Conservation (phyloP, 2,113 vertebrate species). For the Aptenodytes patagonicus region DNA sequence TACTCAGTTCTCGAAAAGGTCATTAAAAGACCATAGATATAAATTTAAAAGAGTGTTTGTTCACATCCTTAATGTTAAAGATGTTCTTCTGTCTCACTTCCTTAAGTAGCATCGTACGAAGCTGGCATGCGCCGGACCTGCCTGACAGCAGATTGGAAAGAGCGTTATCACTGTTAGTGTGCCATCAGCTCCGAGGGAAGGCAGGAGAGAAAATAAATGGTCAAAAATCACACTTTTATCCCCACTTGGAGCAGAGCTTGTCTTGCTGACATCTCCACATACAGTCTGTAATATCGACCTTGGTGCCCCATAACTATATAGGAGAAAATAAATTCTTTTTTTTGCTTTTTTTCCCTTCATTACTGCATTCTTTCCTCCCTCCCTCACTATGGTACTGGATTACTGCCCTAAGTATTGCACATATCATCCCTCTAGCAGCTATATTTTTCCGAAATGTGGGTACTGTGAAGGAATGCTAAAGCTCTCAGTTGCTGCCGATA, state of each 20-base stretch:
- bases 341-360: neutral
- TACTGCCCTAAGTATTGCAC: neutral
- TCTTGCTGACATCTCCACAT: neutral
- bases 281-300: neutral
- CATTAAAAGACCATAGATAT: constrained; percentile 58
- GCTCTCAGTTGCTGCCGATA: neutral
- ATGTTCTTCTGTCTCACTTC: constrained; percentile 22
- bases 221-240: neutral
- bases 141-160: neutral
- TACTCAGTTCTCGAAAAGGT: constrained; percentile 50
- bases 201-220: neutral
- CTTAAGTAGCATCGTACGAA: neutral
- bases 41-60: constrained; percentile 47
- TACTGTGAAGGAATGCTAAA: neutral
- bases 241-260: neutral
- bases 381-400: neutral
- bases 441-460: neutral
- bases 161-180: neutral
- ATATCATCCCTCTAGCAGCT: neutral
- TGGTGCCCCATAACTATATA: neutral
- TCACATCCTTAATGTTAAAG: constrained; percentile 44
- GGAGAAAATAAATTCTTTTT: neutral
- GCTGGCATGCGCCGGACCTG: fast-evolving
- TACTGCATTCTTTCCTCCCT: neutral
- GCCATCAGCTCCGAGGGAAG: neutral